Evolutionary conservation across 2,888 invertebrate species (phyloP), one percentile per base, ranked within the genome.

Genomic region (Stictocephala bisonia): DNA sequence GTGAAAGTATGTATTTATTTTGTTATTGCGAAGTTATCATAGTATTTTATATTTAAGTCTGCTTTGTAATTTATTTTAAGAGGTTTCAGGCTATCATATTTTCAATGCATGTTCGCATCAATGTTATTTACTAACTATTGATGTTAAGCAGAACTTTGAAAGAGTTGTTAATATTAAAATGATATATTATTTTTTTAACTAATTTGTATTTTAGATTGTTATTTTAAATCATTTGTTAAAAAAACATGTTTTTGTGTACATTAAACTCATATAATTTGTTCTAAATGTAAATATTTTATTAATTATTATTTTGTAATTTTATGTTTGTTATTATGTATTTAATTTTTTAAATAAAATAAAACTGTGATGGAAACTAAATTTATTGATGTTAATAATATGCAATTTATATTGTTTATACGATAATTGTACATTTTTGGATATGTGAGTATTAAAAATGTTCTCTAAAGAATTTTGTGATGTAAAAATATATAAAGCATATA

Each of bases 331-430:
- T 58, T 26, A 51, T 70, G 27, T 56, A 35, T 70, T 56, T 26
- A 70, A n/a, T 71, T 70, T 56, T 71, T 24, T 56, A 44, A 44
- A 58, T 27, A 58, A 41, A 58, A 71, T 58, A 58, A 58, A 71
- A 41, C 70, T 71, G 70, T 71, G 70, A 71, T 71, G 70, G 58
- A 71, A 69, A 53, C 24, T 71, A 41, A 71, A 58, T 71, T 71
- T 71, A 71, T 71, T 26, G 48, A 71, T 71, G 70, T 71, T 71
- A 58, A 71, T 71, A 71, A 58, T 71, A 58, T 71, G 70, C 70
- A 71, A 71, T 71, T 71, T 71, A 41, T 71, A 71, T 71, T 71
- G 70, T 71, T 71, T 71, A 71, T 71, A 71, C 70, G 29, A 22
- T 71, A 22, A 58, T 29, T 71, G 70, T 71, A 71, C 51, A 71